Evolutionary conservation across 35 echinoderm and acorn worm species (phyloP), one percentile per base, ranked within the genome.

Genomic region (Amphiura filiformis): DNA sequence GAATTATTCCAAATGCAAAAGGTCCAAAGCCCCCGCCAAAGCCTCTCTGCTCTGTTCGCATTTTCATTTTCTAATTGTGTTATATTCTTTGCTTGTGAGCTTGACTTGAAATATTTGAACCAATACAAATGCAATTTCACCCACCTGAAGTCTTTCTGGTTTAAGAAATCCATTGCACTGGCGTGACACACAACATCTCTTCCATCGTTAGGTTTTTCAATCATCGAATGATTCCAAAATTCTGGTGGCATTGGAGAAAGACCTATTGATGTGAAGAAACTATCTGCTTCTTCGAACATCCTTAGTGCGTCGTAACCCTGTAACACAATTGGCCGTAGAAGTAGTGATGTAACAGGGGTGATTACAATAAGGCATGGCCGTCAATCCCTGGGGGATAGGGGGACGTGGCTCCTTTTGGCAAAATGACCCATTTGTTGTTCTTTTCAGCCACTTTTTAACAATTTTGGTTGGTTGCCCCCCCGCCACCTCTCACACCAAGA

Each of bases 121-220:
- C 56, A 64, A 64, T 15, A 14, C 14, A 64, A 14, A 15, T 14
- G n/a, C 56, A 64, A 14, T 20, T n/a, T n/a, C n/a, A n/a, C 76
- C 76, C 76, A 94, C 93, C 93, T 90, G 47, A 94, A 91, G 80
- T 94, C 93, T 34, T 37, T 49, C 57, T 84, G 36, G 77, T 94
- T 91, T 31, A 77, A 91, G 84, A 94, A 94, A 39, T 94, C 93
- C 93, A 88, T 91, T 26, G 93, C 93, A 22, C 84, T 89, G 4
- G 88, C 93, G 70, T 94, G 93, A 56, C 93, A 94, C 0, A 94
- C 88, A 3, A 94, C 93, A 18, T 90, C 65, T 23, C 94, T 70
- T 0, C 93, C 88, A 39, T 97, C 94, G 3, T 81, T 44, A 0
- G 93, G 93, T 49, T 75, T 91, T 36, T 80, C 85, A 0, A 94